phyloP scores from a whole-genome alignment of 2,113 vertebrate genomes.

The Rissa tridactyla region DNA sequence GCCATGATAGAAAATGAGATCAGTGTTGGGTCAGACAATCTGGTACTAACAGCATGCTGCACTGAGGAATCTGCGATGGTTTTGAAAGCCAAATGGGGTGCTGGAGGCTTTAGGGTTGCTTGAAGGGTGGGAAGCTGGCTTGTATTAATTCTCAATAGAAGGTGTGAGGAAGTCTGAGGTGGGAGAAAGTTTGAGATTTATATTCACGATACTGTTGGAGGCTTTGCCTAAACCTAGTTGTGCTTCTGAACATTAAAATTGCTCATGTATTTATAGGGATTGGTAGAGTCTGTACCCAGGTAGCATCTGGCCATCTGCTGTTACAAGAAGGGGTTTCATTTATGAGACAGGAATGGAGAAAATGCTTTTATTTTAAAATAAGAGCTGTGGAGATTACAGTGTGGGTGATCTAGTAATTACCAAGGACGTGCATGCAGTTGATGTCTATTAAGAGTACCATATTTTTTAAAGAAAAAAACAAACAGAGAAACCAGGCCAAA shows the following conservation, averaged over 20 bases:
- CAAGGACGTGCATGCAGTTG: background rate
- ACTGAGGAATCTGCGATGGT: too few relatives aligned
- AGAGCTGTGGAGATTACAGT: background rate
- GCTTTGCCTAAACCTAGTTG: background rate
- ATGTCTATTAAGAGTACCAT: background rate
- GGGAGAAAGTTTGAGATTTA: background rate
- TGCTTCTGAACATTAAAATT: background rate
- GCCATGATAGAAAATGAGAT: background rate
- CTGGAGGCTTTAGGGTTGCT: background rate
- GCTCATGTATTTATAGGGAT: background rate
- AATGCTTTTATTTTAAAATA: background rate
- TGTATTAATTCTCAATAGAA: background rate
- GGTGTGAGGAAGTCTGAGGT: background rate
- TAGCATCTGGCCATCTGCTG: background rate
- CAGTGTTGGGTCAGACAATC: background rate
- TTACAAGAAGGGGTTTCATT: background rate
- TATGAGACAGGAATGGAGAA: background rate
- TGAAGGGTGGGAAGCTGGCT: background rate
- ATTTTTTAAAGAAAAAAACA: background rate
- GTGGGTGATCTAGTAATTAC: background rate
- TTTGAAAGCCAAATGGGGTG: background rate
- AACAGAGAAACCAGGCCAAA: background rate
- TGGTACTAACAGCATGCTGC: rapidly evolving
- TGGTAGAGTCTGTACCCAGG: background rate
- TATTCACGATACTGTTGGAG: background rate